A percentile compares a stretch with the other conserved stretches of the same genome.
These are phyloP conservation scores for Kradibia gibbosae DNA, from an alignment of 1,140 invertebrate species.

Conservation along the genomic window DNA sequence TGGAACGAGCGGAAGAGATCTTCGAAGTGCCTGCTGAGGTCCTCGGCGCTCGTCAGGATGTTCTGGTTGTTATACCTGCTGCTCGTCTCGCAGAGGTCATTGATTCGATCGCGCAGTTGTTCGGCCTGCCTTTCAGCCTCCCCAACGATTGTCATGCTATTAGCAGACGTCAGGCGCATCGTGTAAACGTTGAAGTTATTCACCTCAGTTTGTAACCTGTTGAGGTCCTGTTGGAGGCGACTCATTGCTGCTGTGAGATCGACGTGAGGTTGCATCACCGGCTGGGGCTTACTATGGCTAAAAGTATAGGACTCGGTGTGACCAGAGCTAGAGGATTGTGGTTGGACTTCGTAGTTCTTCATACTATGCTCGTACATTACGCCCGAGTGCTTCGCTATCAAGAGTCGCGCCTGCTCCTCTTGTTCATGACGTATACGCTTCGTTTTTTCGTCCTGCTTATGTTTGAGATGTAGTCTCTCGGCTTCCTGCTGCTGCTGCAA, in stretches of 20 bases:
- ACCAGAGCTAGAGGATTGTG: background rate
- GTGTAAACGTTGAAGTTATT: slow-evolving; percentile 35
- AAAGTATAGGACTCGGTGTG: background rate
- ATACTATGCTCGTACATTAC: background rate
- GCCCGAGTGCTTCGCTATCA: slow-evolving; percentile 1
- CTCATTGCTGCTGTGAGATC: slow-evolving; percentile 32
- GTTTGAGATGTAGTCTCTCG: background rate
- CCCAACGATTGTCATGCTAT: background rate
- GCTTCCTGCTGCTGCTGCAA: background rate
- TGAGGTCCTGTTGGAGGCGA: slow-evolving; percentile 29
- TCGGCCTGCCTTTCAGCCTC: slow-evolving; percentile 16
- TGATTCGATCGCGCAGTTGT: background rate
- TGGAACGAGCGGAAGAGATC: slow-evolving; percentile 17
- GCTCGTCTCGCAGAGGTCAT: slow-evolving; percentile 36
- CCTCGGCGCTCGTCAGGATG: slow-evolving; percentile 12
- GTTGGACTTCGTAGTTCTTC: background rate
- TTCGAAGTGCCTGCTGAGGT: slow-evolving; percentile 20
- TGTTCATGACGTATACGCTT: background rate
- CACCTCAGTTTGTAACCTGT: slow-evolving; percentile 39
- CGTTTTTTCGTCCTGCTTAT: slow-evolving; percentile 7
- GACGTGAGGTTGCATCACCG: slow-evolving; percentile 10
- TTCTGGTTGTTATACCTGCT: slow-evolving; percentile 28
- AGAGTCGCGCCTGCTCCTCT: background rate
- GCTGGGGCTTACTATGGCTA: background rate
- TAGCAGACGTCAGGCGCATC: slow-evolving; percentile 27